Conservation (phyloP, 2,797 vertebrate species). For the Naso thynnoides region DNA sequence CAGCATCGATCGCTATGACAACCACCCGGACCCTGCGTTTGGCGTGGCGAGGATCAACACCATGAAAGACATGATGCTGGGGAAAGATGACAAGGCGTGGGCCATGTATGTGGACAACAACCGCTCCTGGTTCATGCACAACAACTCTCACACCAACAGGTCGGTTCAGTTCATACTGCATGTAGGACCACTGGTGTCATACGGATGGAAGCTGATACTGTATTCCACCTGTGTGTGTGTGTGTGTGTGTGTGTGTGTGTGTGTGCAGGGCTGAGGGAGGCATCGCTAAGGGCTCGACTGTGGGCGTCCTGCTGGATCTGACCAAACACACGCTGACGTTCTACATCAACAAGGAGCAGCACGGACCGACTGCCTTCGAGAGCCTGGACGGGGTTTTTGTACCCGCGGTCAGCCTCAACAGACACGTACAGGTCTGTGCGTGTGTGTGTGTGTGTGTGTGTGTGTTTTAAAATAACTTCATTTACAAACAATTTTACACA, state of each 20-base stretch:
- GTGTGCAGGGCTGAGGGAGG: slow-evolving; percentile 93
- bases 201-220: neutral
- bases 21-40: slow-evolving; percentile 97
- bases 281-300: slow-evolving; percentile 91
- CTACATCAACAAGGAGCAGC: slow-evolving; percentile 96
- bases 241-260: slow-evolving; percentile 54
- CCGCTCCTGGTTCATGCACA: slow-evolving; percentile 99
- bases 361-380: slow-evolving; percentile 95
- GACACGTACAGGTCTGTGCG: slow-evolving; percentile 91
- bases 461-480: too few relatives aligned
- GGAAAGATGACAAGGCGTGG: slow-evolving; percentile 97
- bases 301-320: slow-evolving; percentile 96
- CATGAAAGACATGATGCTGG: slow-evolving; percentile 95
- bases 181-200: neutral
- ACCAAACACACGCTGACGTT: slow-evolving; percentile 93
- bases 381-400: slow-evolving; percentile 96
- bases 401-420: slow-evolving; percentile 97
- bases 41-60: slow-evolving; percentile 95
- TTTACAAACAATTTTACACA: too few relatives aligned
- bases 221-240: neutral
- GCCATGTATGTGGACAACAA: slow-evolving; percentile 99
- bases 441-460: slow-evolving; percentile 10
- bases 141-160: slow-evolving; percentile 99
- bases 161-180: slow-evolving; percentile 69
- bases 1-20: slow-evolving; percentile 95